Evolutionary conservation across 2,797 vertebrate species (phyloP), one percentile per base, ranked within the genome.

Genomic region (Denticeps clupeoides): DNA sequence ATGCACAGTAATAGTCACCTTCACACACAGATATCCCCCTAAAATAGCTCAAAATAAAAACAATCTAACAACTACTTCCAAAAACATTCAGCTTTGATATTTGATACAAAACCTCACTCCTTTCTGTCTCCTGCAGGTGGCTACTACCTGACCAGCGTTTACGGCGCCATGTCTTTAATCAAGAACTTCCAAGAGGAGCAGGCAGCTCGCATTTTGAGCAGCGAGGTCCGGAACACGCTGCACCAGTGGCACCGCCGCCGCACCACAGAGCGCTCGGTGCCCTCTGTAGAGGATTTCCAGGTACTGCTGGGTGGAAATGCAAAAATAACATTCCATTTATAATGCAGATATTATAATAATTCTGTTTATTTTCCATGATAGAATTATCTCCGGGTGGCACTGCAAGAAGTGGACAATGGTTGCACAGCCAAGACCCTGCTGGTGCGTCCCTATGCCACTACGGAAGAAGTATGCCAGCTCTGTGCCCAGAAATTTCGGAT

Each of bases 231-330:
- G 45, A 73, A 91, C 56, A 94, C 92, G 0, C 87, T 94, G 3
- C 79, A 80, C 50, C 91, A 95, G 23, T 94, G 92, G 91, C 93
- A 93, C 71, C 87, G 85, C 21, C 78, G 91, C 23, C 88, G 91
- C 45, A 95, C 90, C 29, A 72, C 82, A 0, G 88, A 83, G 67
- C 82, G 85, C 45, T 82, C 72, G 0, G 61, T 87, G 7, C 91
- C 91, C 1, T 86, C 89, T 0, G 85, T 94, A 5, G 91, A 97
- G 1, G 93, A 97, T 71, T 93, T 97, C 48, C 91, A 95, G 89
- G 90, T 95, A 75, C 60, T 22, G n/a, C n/a, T n/a, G n/a, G n/a
- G n/a, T n/a, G n/a, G n/a, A n/a, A n/a, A n/a, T n/a, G n/a, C n/a
- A n/a, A n/a, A n/a, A n/a, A n/a, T n/a, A n/a, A n/a, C n/a, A n/a